These are phyloP conservation scores for Oeneis ivallda DNA, from an alignment of 2,888 invertebrate genomes.

Conservation along the genomic window DNA sequence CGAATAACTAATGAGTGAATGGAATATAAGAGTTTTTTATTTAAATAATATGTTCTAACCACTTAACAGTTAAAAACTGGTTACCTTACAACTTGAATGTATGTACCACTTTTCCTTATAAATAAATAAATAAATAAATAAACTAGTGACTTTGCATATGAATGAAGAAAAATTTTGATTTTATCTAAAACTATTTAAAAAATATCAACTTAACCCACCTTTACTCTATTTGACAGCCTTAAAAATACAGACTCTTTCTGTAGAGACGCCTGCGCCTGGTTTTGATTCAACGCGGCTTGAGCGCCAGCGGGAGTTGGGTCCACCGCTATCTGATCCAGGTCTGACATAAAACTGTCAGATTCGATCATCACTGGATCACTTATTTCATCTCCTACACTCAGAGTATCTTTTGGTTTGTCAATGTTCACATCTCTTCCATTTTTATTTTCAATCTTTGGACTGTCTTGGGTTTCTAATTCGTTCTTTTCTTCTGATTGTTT, in stretches of 20 bases:
- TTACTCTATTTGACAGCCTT: constrained; percentile 96
- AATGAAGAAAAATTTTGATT: not conserved
- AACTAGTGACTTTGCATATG: not conserved
- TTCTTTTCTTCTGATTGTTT: constrained; percentile 50
- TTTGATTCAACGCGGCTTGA: constrained; percentile 54
- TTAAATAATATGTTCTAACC: no score
- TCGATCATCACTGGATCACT: constrained; percentile 68
- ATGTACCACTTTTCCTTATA: no score
- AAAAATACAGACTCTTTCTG: constrained; percentile 98
- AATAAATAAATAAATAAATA: no score
- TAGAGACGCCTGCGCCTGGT: constrained; percentile 63
- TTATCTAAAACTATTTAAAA: not conserved
- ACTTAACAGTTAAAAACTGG: no score
- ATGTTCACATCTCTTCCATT: constrained; percentile 55
- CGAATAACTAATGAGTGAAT: no score
- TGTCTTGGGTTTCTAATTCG: constrained; percentile 58
- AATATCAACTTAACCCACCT: constrained; percentile 77
- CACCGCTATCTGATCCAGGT: constrained; percentile 77
- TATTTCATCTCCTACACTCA: constrained; percentile 55
- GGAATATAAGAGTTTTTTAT: no score
- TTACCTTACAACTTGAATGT: no score
- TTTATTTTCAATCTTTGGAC: constrained; percentile 54
- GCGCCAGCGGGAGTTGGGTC: constrained; percentile 69
- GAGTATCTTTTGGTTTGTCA: constrained; percentile 63
- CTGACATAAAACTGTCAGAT: constrained; percentile 77